These are phyloP conservation scores for Boulengeromyrus knoepffleri DNA, from an alignment of 2,113 vertebrate genomes.

Conservation along the genomic window DNA sequence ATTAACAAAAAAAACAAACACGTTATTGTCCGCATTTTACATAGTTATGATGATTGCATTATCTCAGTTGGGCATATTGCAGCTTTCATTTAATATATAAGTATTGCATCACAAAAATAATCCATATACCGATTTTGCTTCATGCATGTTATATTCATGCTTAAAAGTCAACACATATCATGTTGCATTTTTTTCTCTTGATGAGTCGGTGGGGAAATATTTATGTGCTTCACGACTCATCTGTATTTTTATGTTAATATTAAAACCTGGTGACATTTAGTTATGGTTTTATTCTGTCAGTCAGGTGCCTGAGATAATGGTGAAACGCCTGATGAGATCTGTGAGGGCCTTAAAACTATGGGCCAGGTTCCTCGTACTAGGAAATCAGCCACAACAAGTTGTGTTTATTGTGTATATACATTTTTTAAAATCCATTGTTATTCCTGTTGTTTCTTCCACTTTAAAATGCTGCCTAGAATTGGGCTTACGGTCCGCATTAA, in stretches of 20 bases:
- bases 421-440: background rate
- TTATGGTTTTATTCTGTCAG: background rate
- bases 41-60: background rate
- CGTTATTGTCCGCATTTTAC: background rate
- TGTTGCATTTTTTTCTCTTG: background rate
- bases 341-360: background rate
- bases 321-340: background rate
- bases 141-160: background rate
- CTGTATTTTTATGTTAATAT: background rate
- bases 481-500: too few relatives aligned
- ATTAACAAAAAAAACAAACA: slow-evolving; percentile 10
- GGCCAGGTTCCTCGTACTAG: background rate
- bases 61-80: too few relatives aligned
- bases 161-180: background rate
- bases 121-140: background rate
- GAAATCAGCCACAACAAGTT: background rate
- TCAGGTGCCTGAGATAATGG: background rate
- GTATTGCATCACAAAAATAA: background rate
- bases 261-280: background rate
- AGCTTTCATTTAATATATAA: background rate
- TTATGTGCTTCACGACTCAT: background rate
- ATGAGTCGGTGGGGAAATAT: background rate
- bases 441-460: background rate
- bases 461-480: background rate
- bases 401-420: background rate